Conservation (phyloP, 2,888 invertebrate genomes). For the Odontomyia ornata region DNA sequence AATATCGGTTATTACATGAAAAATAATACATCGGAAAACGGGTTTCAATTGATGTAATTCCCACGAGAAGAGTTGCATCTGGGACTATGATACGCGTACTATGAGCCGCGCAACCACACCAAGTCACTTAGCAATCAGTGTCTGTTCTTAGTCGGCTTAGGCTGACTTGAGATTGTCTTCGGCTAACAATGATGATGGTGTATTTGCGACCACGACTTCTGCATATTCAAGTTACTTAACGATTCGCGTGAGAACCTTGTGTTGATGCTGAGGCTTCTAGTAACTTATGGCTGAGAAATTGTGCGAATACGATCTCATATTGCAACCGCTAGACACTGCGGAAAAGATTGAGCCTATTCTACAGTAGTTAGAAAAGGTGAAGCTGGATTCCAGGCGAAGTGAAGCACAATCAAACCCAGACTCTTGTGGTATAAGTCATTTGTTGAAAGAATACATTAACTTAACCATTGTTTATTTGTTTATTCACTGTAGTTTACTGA, state of each 20-base stretch:
- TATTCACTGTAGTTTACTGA: too few species aligned
- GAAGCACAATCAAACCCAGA: too few species aligned
- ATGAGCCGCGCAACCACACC: not conserved
- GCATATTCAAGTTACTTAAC: not conserved
- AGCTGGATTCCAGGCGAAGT: too few species aligned
- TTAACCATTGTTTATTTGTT: too few species aligned
- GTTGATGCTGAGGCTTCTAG: not conserved
- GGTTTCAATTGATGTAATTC: not conserved
- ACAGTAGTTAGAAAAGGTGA: too few species aligned
- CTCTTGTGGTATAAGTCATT: too few species aligned
- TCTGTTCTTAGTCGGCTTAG: not conserved
- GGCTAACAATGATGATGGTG: not conserved
- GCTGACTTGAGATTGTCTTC: not conserved
- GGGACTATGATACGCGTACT: not conserved
- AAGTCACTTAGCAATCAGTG: not conserved
- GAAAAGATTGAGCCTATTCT: not conserved
- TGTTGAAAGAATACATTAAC: too few species aligned
- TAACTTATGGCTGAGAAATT: not conserved
- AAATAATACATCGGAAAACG: constrained; percentile 2
- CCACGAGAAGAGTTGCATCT: constrained; percentile 18
- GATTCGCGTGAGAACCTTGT: not conserved
- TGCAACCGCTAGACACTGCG: not conserved
- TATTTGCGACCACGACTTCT: not conserved
- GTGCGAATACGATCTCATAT: not conserved
- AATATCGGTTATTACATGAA: not conserved